Evolutionary conservation across 1,140 invertebrate genomes (phyloP), one percentile per base, ranked within the genome.

Genomic region (Ganaspis sp.): DNA sequence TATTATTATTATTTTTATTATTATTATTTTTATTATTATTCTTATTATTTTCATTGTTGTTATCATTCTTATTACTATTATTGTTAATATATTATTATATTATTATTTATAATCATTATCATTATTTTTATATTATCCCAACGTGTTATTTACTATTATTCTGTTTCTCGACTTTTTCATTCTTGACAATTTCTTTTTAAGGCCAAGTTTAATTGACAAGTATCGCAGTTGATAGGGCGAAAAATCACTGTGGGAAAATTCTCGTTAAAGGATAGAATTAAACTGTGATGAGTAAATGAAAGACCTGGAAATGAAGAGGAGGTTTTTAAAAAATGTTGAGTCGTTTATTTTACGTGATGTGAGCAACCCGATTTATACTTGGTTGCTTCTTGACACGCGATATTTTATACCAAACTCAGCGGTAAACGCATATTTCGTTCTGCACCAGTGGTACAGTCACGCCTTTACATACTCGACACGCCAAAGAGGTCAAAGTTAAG

Each of bases 401-500:
- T 64, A 26, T 64, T 64, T 29, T 64, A 64, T n/a, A 26, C 6
- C 26, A 29, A 34, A 26, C 23, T 21, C 23, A 29, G 12, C 1
- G 23, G 23, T 64, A 12, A 11, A 64, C 26, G 26, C 58, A 64
- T 29, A 29, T 29, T 29, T 64, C 23, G 58, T 64, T 64, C 58
- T 64, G 58, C 58, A 26, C 58, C 58, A 54, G 23, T 54, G 53
- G 19, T 11, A 26, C 9, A 54, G 11, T 29, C 26, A n/a, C 21
- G 23, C 58, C 26, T 64, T 64, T 64, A 64, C 58, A 64, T 64
- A 15, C 26, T 64, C 58, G 23, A 64, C 58, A 64, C 54, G 58
- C 58, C 58, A 64, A 64, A 64, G 23, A 64, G 58, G 58, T 64
- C 58, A 64, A 64, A 64, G 58, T 64, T 64, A 64, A 26, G 26